These are phyloP conservation scores for Pocillopora meandrina DNA, from an alignment of 92 coral and sea anemone species.

Conservation along the genomic window DNA sequence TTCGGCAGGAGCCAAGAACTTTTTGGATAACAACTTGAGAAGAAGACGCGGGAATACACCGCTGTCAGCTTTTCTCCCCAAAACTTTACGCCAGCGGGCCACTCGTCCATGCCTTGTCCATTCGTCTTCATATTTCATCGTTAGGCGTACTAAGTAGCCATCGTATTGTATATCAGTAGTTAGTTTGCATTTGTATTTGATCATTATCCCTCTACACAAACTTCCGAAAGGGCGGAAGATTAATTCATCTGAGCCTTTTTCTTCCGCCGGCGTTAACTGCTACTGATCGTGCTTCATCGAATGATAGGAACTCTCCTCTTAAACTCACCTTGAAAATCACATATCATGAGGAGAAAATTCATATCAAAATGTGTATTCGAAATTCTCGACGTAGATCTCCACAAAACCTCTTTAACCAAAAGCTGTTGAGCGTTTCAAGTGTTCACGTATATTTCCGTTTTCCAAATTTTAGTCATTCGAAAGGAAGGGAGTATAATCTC, in stretches of 20 bases:
- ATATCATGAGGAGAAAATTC: background rate
- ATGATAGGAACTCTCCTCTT: too few relatives aligned
- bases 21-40: background rate
- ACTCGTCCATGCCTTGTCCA: too few relatives aligned
- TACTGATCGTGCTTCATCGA: too few relatives aligned
- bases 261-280: background rate
- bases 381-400: background rate
- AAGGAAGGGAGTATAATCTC: background rate
- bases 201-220: background rate
- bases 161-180: background rate
- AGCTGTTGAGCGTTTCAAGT: background rate
- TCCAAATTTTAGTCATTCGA: background rate
- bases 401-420: background rate
- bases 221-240: background rate
- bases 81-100: background rate
- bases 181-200: background rate
- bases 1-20: too few relatives aligned
- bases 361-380: background rate
- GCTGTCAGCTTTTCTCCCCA: background rate
- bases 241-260: background rate
- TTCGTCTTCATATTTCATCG: background rate
- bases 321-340: background rate
- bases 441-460: background rate
- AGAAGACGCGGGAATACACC: background rate
- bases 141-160: background rate